Conservation (phyloP, 2,888 invertebrate species). For the Pinctada fucata region DNA sequence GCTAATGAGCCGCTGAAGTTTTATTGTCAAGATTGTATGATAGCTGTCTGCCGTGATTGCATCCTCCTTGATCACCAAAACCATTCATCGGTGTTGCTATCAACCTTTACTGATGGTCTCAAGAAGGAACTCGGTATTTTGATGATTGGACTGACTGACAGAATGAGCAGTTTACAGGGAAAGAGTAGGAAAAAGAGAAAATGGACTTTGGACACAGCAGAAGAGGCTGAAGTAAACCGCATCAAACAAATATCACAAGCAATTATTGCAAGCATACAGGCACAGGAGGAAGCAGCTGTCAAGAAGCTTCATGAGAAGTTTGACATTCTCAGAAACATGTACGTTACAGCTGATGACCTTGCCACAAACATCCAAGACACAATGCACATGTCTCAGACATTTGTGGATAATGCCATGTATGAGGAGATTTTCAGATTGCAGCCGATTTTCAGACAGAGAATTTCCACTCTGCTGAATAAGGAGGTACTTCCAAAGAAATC, state of each 20-base stretch:
- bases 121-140: slow-evolving; percentile 22
- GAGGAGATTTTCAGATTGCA: slow-evolving; percentile 26
- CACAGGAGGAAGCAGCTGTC: not conserved
- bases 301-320: slow-evolving; percentile 2
- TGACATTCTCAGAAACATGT: not conserved
- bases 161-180: slow-evolving; percentile 12
- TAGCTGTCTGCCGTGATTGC: slow-evolving; percentile 48
- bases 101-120: slow-evolving; percentile 5
- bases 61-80: slow-evolving; percentile 41
- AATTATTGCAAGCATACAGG: not conserved
- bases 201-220: not conserved
- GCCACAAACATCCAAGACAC: not conserved
- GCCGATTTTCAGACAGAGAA: slow-evolving; percentile 7
- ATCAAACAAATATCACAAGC: not conserved
- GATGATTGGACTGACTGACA: slow-evolving; percentile 28
- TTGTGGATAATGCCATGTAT: slow-evolving; percentile 11
- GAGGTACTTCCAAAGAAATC: slow-evolving; percentile 20
- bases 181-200: not conserved
- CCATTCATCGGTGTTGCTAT: slow-evolving; percentile 19
- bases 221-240: not conserved
- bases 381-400: slow-evolving; percentile 2
- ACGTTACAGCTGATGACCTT: not conserved
- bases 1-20: slow-evolving; percentile 33
- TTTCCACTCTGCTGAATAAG: slow-evolving; percentile 21
- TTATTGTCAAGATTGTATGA: slow-evolving; percentile 47